phyloP scores from a whole-genome alignment of 2,113 vertebrate species.

The Synodontis membranacea region DNA sequence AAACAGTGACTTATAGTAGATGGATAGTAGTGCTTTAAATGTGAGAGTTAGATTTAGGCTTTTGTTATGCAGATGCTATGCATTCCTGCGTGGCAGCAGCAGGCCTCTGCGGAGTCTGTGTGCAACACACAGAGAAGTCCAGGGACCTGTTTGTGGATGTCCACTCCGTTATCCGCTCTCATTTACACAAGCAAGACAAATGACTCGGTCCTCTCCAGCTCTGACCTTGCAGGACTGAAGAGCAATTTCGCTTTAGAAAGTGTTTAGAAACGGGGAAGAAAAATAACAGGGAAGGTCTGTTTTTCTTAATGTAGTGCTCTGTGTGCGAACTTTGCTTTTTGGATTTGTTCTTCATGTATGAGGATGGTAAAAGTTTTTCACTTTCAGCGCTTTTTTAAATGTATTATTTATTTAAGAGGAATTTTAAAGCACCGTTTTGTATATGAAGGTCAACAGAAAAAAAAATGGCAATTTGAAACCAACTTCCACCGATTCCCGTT shows the following conservation, averaged over 20 bases:
- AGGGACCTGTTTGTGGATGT: conserved; percentile 51
- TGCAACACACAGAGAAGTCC: conserved; percentile 50
- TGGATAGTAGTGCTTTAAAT: conserved; percentile 46
- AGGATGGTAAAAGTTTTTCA: conserved; percentile 40
- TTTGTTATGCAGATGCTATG: conserved; percentile 64
- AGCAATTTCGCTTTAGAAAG: conserved; percentile 72
- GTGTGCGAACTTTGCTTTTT: conserved; percentile 50
- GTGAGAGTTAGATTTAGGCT: conserved; percentile 41
- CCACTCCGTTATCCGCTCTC: conserved; percentile 47
- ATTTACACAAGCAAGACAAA: conserved; percentile 71
- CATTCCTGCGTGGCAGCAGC: conserved; percentile 77
- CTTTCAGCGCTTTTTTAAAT: conserved; percentile 41
- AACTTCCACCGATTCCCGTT: not conserved
- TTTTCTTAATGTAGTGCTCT: conserved; percentile 72
- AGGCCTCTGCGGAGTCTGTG: conserved; percentile 61
- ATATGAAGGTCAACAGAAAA: conserved; percentile 41
- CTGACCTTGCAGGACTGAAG: conserved; percentile 73
- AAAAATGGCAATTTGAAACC: conserved; percentile 37
- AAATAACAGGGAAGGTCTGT: conserved; percentile 59
- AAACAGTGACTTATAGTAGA: conserved; percentile 44
- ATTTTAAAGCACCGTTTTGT: conserved; percentile 41
- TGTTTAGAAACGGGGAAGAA: conserved; percentile 63
- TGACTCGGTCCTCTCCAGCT: conserved; percentile 64
- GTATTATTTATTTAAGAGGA: conserved; percentile 16
- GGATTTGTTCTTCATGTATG: conserved; percentile 24